These are phyloP conservation scores for Colinus virginianus DNA, from an alignment of 2,113 vertebrate genomes.

Conservation along the genomic window DNA sequence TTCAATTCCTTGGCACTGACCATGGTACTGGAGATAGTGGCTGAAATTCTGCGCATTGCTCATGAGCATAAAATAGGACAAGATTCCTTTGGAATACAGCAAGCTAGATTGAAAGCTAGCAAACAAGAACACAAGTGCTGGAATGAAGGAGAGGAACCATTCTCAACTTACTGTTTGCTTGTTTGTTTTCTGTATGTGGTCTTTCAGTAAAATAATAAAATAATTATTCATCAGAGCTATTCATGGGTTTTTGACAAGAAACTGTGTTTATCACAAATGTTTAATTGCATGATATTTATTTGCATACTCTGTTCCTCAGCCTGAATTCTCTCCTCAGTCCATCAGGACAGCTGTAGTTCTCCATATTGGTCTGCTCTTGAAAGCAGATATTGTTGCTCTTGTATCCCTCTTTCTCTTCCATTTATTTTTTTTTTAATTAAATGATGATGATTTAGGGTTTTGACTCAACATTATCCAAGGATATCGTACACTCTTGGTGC, in stretches of 20 bases:
- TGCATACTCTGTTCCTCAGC: neutral
- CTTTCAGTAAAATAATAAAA: neutral
- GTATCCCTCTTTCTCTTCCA: neutral
- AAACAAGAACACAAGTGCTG: neutral
- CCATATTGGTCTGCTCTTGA: neutral
- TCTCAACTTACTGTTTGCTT: neutral
- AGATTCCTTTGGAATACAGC: neutral
- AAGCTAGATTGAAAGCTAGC: fast-evolving
- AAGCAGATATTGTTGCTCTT: fast-evolving
- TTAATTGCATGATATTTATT: neutral
- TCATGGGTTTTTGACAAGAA: neutral
- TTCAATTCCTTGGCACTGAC: slow-evolving; percentile 2
- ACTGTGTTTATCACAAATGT: neutral
- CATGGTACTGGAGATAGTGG: neutral
- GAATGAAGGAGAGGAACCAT: neutral
- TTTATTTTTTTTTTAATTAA: neutral
- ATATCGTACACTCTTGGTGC: neutral
- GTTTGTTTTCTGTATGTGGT: neutral
- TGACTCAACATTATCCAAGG: neutral
- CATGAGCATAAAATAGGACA: neutral
- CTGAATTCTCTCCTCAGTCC: neutral
- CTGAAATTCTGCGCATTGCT: fast-evolving
- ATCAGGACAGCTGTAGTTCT: neutral
- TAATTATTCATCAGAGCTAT: neutral
- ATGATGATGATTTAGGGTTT: neutral